A percentile compares a stretch with the other conserved stretches of the same genome.
phyloP scores from a whole-genome alignment of 2,797 vertebrate species.

The Argya squamiceps region DNA sequence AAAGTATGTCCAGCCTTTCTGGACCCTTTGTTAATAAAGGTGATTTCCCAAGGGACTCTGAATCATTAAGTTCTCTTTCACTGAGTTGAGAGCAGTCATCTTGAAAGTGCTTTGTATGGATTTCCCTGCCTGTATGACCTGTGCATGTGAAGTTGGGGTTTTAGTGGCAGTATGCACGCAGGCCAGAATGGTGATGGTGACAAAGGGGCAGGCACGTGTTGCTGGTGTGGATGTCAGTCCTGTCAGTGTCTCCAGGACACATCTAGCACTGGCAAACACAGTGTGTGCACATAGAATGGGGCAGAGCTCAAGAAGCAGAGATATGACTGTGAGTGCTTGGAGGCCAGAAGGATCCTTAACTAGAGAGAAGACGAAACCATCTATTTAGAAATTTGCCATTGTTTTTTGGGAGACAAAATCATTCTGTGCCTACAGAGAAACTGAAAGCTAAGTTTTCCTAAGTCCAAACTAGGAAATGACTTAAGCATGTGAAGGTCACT shows the following conservation, averaged over 20 bases:
- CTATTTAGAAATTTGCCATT: slow-evolving; percentile 80
- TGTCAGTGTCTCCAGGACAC: neutral
- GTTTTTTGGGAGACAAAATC: neutral
- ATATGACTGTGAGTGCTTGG: slow-evolving; percentile 82
- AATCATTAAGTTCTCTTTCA: neutral
- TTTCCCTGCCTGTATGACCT: neutral
- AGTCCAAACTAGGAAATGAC: neutral
- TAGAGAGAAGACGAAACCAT: slow-evolving; percentile 80
- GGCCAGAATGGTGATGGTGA: neutral
- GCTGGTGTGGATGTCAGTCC: neutral
- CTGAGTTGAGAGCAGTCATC: neutral
- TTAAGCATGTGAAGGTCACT: neutral
- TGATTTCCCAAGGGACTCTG: neutral
- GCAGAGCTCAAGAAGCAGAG: slow-evolving; percentile 78
- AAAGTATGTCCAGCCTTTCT: neutral
- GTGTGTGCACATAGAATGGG: neutral
- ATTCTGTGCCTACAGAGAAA: neutral
- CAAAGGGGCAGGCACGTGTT: fast-evolving
- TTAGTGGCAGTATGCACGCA: neutral
- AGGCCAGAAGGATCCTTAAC: slow-evolving; percentile 84
- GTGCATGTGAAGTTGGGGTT: neutral
- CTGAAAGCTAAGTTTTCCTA: neutral
- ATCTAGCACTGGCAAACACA: neutral
- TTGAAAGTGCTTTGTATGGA: neutral
- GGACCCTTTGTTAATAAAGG: neutral